phyloP scores from a whole-genome alignment of 2,888 invertebrate species.

The Augiades crinisus region DNA sequence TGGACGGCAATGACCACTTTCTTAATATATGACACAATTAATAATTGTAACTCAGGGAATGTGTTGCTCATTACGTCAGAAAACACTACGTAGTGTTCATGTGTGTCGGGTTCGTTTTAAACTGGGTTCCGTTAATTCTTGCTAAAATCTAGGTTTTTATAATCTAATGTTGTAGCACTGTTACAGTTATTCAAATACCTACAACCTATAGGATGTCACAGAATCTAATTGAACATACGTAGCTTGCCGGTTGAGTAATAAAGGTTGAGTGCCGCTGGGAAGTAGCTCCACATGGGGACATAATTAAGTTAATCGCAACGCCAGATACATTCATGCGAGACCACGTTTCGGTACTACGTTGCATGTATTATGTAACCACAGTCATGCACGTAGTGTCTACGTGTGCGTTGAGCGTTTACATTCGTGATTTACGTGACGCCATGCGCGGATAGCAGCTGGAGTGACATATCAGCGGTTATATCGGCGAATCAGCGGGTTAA shows the following conservation, averaged over 20 bases:
- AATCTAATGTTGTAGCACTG: no score
- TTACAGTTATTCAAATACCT: no score
- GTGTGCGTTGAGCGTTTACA: slow-evolving; percentile 20
- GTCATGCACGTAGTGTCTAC: neutral
- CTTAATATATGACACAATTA: no score
- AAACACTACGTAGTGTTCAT: no score
- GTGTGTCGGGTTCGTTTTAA: no score
- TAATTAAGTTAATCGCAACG: slow-evolving; percentile 18
- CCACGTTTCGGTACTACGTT: slow-evolving; percentile 19
- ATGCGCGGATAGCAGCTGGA: slow-evolving; percentile 19
- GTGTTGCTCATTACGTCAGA: no score
- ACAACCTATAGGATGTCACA: no score
- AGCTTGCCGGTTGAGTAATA: neutral
- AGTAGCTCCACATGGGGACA: neutral
- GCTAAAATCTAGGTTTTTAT: no score
- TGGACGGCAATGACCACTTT: no score
- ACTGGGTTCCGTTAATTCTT: no score
- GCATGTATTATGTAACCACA: slow-evolving; percentile 2
- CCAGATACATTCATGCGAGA: slow-evolving; percentile 15
- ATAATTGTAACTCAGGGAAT: no score
- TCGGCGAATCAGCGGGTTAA: neutral
- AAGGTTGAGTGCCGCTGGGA: slow-evolving; percentile 11
- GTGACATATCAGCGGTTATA: slow-evolving; percentile 26
- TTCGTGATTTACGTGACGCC: slow-evolving; percentile 24
- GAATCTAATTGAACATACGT: no score